Percentiles rank a stretch among this genome's conserved stretches.
Evolutionary conservation across 30 jellyfish, hydroid and myxozoan genomes (phyloP).

Genomic region (Turritopsis dohrnii): DNA sequence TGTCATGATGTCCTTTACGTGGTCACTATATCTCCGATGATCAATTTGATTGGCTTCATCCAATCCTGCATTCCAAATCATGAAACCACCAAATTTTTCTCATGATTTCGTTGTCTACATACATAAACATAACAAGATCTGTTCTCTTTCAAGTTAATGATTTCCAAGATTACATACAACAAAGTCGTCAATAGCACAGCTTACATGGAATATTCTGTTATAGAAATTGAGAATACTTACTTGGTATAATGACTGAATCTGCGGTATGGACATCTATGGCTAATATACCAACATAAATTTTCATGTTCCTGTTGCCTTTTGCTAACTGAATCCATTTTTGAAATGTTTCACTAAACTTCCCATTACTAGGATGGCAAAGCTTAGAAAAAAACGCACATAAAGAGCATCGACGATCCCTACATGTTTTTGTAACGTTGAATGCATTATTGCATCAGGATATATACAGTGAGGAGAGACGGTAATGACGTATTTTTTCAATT

Average conservation of each 20-base stretch:
- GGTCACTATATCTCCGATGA: conserved; percentile 80
- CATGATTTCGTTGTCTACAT: conserved; percentile 1
- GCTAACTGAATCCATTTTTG: conserved; percentile 81
- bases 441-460: neutral
- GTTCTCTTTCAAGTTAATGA: neutral
- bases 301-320: conserved; percentile 43
- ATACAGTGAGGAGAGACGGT: conserved; percentile 27
- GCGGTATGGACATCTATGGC: conserved; percentile 18
- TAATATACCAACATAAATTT: conserved; percentile 73
- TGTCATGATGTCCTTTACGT: conserved; percentile 19
- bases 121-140: neutral
- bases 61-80: conserved; percentile 97
- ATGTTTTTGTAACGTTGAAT: conserved; percentile 16
- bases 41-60: conserved; percentile 71
- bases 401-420: conserved; percentile 71
- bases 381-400: conserved; percentile 79
- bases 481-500: neutral
- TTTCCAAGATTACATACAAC: neutral
- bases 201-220: neutral
- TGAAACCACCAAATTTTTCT: conserved; percentile 91
- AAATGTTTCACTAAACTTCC: conserved; percentile 51
- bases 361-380: conserved; percentile 83
- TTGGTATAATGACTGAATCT: neutral
- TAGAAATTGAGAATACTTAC: neutral
- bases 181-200: neutral